These are phyloP conservation scores for Tachuris rubrigastra DNA, from an alignment of 2,113 vertebrate genomes.

Conservation along the genomic window DNA sequence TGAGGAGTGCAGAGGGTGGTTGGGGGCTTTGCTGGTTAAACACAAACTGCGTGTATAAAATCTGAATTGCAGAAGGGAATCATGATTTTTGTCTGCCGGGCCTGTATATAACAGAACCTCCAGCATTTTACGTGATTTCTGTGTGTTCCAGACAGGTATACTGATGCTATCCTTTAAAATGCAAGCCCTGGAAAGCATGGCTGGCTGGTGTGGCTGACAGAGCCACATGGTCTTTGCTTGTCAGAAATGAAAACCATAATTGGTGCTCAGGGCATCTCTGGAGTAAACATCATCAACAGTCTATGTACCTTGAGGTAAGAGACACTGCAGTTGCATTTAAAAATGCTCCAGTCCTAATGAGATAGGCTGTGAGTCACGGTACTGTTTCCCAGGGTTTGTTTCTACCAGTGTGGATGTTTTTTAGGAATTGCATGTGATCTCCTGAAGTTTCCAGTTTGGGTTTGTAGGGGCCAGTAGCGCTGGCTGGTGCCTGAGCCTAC, in stretches of 20 bases:
- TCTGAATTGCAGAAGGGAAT: background rate
- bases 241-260: background rate
- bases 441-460: background rate
- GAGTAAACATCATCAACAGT: background rate
- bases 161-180: background rate
- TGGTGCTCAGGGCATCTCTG: background rate
- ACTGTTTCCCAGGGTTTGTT: background rate
- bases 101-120: background rate
- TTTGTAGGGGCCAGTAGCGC: background rate
- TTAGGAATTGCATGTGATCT: background rate
- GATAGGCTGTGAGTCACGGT: background rate
- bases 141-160: background rate
- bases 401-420: background rate
- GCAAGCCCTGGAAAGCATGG: background rate
- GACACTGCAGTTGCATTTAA: background rate
- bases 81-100: background rate
- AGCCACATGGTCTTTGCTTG: background rate
- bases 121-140: background rate
- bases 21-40: background rate
- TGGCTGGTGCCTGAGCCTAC: background rate
- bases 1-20: accelerated
- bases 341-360: background rate
- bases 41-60: background rate
- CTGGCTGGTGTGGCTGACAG: background rate
- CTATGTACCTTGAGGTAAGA: background rate